Evolutionary conservation across 2,797 vertebrate species (phyloP), one percentile per base, ranked within the genome.

Genomic region (Gadopsis bispinosus): DNA sequence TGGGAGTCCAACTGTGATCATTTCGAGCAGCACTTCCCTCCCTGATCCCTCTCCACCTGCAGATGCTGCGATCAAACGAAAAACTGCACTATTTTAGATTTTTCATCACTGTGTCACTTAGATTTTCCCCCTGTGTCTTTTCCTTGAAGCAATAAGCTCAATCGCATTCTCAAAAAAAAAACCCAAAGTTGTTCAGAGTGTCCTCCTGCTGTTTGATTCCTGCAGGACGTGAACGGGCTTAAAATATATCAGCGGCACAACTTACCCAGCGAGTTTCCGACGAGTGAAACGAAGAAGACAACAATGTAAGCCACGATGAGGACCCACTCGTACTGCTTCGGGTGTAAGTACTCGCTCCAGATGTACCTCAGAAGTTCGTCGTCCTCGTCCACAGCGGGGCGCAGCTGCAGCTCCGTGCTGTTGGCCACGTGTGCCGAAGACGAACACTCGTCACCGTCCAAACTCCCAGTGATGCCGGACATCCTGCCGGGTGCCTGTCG

Each of bases 261-360:
- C 97, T 96, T 93, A 99, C 98, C 98, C 50, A 99, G 94, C 45
- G 97, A 95, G 88, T 99, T 99, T 87, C 98, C 98, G 17, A 97
- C 82, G 55, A 99, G 96, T 58, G 98, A 98, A 31, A 97, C 96
- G 51, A 98, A 92, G 87, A 99, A 99, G 2, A 99, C 97, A 37
- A 97, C 83, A 72, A 99, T 97, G 88, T 99, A 99, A 63, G 96
- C 98, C 14, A 95, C 96, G 31, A 99, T 99, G 47, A 99, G 94
- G 26, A 97, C 97, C 98, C 98, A 99, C 88, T 99, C 97, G 43
- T 98, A 99, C 83, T 97, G 96, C 75, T 98, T 98, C 4, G 98
- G 98, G 75, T 97, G 96, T 29, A 99, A 90, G 88, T 99, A 99
- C 80, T 98, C 98, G 71, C 92, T 96, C 98, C 98, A 99, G 80